Percentiles rank a stretch among this genome's conserved stretches.
phyloP scores from a whole-genome alignment of 1,140 invertebrate genomes.

The Pristionchus pacificus region DNA sequence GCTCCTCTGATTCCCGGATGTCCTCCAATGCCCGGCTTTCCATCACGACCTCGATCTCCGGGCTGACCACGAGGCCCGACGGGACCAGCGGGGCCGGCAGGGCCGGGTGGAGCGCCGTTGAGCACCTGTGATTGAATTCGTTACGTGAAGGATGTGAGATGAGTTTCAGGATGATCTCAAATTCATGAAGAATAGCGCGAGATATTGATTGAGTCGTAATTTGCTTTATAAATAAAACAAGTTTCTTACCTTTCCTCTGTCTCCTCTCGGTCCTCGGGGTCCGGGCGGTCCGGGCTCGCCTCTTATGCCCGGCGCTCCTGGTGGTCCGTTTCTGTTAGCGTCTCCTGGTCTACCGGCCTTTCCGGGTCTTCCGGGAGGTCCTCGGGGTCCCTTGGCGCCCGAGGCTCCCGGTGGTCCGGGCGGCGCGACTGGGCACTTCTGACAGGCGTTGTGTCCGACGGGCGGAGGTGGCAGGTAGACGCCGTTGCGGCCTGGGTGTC shows the following conservation, averaged over 20 bases:
- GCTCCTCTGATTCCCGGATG: slow-evolving; percentile 29
- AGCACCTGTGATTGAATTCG: slow-evolving; percentile 20
- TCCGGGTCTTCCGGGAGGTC: slow-evolving; percentile 14
- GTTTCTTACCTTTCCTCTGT: slow-evolving; percentile 37
- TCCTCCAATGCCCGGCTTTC: slow-evolving; percentile 19
- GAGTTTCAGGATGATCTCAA: no score
- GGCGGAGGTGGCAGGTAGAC: slow-evolving; percentile 53
- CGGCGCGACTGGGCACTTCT: slow-evolving; percentile 38
- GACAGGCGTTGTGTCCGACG: slow-evolving; percentile 47
- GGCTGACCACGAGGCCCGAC: slow-evolving; percentile 23
- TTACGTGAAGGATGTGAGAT: no score
- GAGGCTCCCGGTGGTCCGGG: slow-evolving; percentile 36
- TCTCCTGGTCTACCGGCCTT: slow-evolving; percentile 28
- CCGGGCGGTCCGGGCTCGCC: slow-evolving; percentile 36
- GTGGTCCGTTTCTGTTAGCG: slow-evolving; percentile 31
- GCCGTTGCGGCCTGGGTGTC: slow-evolving; percentile 34
- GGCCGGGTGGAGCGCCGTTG: slow-evolving; percentile 39
- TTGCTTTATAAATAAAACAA: no score
- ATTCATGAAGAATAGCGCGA: no score
- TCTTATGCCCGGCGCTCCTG: slow-evolving; percentile 38
- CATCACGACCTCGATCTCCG: slow-evolving; percentile 15
- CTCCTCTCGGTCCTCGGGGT: slow-evolving; percentile 40
- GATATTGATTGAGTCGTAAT: no score
- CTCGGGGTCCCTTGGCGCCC: slow-evolving; percentile 27
- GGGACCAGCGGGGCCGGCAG: slow-evolving; percentile 29